A percentile compares a stretch with the other conserved stretches of the same genome.
phyloP scores from a whole-genome alignment of 2,797 vertebrate species.

The Dermochelys coriacea region DNA sequence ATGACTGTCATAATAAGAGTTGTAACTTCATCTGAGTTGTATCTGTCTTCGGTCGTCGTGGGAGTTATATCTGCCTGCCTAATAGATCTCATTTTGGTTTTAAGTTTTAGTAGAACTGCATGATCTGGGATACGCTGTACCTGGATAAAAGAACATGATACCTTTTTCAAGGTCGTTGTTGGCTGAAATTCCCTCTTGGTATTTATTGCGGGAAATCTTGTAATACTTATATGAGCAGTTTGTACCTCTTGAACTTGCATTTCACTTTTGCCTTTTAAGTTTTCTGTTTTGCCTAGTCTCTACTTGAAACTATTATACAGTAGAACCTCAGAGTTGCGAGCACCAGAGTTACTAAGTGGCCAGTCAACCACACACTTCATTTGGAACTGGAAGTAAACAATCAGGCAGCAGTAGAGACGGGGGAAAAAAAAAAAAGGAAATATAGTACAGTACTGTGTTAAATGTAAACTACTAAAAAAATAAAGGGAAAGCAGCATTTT shows the following conservation, averaged over 20 bases:
- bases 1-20: slow-evolving; percentile 52
- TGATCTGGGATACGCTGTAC: slow-evolving; percentile 19
- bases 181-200: slow-evolving; percentile 35
- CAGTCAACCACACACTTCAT: no score
- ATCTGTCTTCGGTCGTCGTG: slow-evolving; percentile 43
- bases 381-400: no score
- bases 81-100: not conserved
- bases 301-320: slow-evolving; percentile 12
- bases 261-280: slow-evolving; percentile 50
- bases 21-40: slow-evolving; percentile 58
- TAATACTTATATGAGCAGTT: slow-evolving; percentile 48
- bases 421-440: no score
- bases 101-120: slow-evolving; percentile 14
- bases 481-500: no score
- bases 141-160: slow-evolving; percentile 5
- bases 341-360: no score
- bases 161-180: slow-evolving; percentile 55
- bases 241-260: slow-evolving; percentile 60
- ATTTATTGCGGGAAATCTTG: slow-evolving; percentile 43
- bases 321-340: not conserved
- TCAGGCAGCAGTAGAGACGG: no score
- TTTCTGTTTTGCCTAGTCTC: slow-evolving; percentile 67
- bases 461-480: no score
- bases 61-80: slow-evolving; percentile 28
- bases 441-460: no score